phyloP scores from a whole-genome alignment of 2,113 vertebrate species.

The Diglossa brunneiventris region DNA sequence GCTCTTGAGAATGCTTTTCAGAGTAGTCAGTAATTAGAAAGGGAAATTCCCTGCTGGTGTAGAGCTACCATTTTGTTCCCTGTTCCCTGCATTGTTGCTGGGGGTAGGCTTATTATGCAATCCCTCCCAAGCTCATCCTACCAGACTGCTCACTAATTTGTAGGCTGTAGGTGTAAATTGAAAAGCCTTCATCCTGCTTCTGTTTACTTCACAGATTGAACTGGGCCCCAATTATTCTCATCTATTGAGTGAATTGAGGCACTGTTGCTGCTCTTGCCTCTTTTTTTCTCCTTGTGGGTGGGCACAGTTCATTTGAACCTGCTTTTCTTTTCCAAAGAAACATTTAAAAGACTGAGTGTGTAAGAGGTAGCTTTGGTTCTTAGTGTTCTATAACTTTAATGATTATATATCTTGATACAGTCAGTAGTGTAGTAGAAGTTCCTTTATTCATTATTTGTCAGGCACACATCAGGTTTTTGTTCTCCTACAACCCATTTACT shows the following conservation, averaged over 20 bases:
- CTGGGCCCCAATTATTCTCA: constrained; percentile 38
- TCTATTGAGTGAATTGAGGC: constrained; percentile 32
- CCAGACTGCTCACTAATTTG: constrained; percentile 51
- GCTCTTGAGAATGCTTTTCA: constrained; percentile 7
- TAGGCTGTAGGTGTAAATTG: constrained; percentile 63
- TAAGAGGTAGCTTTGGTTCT: background rate
- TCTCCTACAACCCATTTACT: background rate
- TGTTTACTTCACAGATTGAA: constrained; percentile 58
- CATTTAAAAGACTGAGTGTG: background rate
- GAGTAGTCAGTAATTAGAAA: constrained; percentile 16
- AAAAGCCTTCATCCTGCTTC: constrained; percentile 50
- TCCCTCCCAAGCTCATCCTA: constrained; percentile 30
- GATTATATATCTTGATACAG: background rate
- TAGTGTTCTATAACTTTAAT: background rate
- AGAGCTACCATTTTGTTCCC: constrained; percentile 38
- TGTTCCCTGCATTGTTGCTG: background rate
- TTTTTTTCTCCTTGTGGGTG: constrained; percentile 30
- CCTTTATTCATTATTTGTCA: background rate
- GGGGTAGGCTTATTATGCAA: constrained; percentile 48
- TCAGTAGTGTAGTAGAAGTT: background rate
- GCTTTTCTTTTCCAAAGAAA: constrained; percentile 7
- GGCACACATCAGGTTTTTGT: background rate
- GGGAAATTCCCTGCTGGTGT: constrained; percentile 42
- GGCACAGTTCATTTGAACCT: constrained; percentile 10
- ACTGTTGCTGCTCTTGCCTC: constrained; percentile 45